Base-by-base conservation (phyloP, 1,140 invertebrate genomes). In the Tetramorium parvispinum region DNA sequence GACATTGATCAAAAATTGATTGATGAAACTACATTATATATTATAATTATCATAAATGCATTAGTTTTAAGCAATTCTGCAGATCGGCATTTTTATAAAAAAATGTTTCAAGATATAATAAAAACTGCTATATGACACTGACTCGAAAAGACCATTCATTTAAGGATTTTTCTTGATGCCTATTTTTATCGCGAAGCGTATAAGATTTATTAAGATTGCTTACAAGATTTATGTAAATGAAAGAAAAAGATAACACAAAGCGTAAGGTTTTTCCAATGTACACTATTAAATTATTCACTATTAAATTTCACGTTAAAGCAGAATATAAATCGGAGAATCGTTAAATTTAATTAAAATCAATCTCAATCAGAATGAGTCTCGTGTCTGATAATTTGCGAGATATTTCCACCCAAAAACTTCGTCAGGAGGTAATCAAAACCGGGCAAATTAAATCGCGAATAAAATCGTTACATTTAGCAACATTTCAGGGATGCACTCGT, bases 71-170 rank as follows among this genome's bases (percentile, higher is more conserved):
- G 0, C 18, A 32, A 77, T 8, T 37, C 32, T 49, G n/a, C 18
- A 49, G 6, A 77, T 46, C 37, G 16, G 8, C 4, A 53, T 11
- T 46, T 24, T 61, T 77, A 77, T 63, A 77, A 79, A 65, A 65
- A 65, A 13, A 18, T 63, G 18, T 37, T n/a, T 46, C 21, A 46
- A 43, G 73, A 78, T 65, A 78, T 37, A 51, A 40, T 65, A 78
- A 49, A 51, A 40, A n/a, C 43, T 66, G 16, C 40, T 77, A 43
- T 43, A 68, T 81, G 57, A 85, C 68, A 51, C 68, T 75, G 81
- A 85, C 75, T 77, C 88, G 49, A 51, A 49, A 75, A 77, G 40
- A 85, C 79, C 86, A 81, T 88, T 88, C 83, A 89, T 89, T 78
- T 76, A 59, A 65, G 21, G 70, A 53, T 53, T 83, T 83, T 73